Conservation (phyloP, 2,797 vertebrate genomes). For the Anniella stebbinsi region DNA sequence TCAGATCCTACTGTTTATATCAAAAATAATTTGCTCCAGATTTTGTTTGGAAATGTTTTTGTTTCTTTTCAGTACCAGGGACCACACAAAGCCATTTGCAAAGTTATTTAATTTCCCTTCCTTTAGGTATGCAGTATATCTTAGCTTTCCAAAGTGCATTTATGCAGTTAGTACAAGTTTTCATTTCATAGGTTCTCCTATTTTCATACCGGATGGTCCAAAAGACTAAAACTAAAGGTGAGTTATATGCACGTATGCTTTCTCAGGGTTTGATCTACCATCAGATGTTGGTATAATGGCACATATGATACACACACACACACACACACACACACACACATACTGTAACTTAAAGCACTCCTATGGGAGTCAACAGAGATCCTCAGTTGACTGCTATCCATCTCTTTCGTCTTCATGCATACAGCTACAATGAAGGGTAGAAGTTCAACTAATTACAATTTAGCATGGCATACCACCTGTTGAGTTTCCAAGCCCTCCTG, state of each 20-base stretch:
- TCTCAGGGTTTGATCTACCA: background rate
- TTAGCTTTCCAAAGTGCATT: constrained; percentile 50
- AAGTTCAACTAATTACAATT: background rate
- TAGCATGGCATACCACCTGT: background rate
- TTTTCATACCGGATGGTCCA: background rate
- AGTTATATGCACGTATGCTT: background rate
- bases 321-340: too few species aligned
- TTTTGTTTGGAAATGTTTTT: constrained; percentile 48
- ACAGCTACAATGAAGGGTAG: background rate
- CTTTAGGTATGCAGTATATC: constrained; percentile 52
- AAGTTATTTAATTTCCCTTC: constrained; percentile 11
- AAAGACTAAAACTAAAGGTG: background rate
- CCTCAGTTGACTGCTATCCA: background rate
- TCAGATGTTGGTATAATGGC: background rate
- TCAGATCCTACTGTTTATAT: constrained; percentile 62
- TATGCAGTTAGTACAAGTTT: constrained; percentile 44
- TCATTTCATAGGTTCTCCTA: constrained; percentile 46
- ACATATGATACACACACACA: background rate
- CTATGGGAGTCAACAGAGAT: too few species aligned
- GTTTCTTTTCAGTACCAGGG: constrained; percentile 36
- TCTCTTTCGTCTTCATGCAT: background rate
- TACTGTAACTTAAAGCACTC: background rate
- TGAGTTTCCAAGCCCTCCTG: too few species aligned
- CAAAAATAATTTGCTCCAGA: constrained; percentile 64
- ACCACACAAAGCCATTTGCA: constrained; percentile 68